Evolutionary conservation across 2,888 invertebrate genomes (phyloP).

Genomic region (Troides helena): DNA sequence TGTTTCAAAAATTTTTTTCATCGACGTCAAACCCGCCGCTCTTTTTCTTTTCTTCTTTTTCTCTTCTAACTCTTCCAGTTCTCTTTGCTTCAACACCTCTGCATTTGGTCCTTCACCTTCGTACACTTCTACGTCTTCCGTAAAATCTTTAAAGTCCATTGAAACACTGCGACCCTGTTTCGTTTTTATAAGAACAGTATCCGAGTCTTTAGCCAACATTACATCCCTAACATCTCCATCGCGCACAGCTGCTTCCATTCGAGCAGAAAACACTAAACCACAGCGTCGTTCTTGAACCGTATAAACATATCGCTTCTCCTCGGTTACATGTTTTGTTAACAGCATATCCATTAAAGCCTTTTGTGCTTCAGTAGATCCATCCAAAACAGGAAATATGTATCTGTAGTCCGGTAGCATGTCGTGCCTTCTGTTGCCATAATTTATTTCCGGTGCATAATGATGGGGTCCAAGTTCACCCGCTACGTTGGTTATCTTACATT

Average conservation of each 20-base stretch:
- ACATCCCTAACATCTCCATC: slow-evolving; percentile 89
- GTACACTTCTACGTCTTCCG: slow-evolving; percentile 80
- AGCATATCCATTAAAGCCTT: slow-evolving; percentile 82
- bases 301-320: slow-evolving; percentile 85
- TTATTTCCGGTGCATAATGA: slow-evolving; percentile 80
- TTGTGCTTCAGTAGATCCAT: slow-evolving; percentile 84
- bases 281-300: slow-evolving; percentile 87
- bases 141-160: slow-evolving; percentile 83
- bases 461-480: slow-evolving; percentile 82
- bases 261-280: slow-evolving; percentile 86
- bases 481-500: slow-evolving; percentile 84
- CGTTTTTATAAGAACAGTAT: slow-evolving; percentile 86
- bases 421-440: slow-evolving; percentile 85
- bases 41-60: slow-evolving; percentile 81
- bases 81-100: slow-evolving; percentile 82
- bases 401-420: slow-evolving; percentile 84
- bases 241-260: slow-evolving; percentile 87
- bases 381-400: slow-evolving; percentile 87
- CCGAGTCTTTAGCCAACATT: slow-evolving; percentile 87
- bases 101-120: slow-evolving; percentile 87
- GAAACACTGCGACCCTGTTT: slow-evolving; percentile 88
- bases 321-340: slow-evolving; percentile 78
- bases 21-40: slow-evolving; percentile 82
- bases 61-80: slow-evolving; percentile 77
- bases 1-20: slow-evolving; percentile 88